Evolutionary conservation across 1,140 invertebrate genomes (phyloP), one percentile per base, ranked within the genome.

Genomic region (Sinella curviseta): DNA sequence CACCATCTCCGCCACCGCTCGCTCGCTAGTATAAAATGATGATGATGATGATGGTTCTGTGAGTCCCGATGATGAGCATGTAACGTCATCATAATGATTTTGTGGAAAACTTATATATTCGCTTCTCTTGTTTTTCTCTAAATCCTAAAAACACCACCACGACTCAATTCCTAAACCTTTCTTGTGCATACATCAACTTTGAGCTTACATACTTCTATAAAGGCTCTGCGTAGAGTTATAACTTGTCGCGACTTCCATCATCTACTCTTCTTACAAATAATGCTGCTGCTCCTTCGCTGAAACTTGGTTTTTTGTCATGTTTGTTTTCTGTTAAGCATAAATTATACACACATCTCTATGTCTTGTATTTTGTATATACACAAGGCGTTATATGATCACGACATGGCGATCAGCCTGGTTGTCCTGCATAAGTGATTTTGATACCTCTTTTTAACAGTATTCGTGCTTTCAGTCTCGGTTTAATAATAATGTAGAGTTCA

Each of bases 41-140:
- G n/a, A n/a, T n/a, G n/a, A n/a, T 20, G 39, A 48, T 48, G 8
- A 48, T 48, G 39, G 39, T 20, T 20, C 39, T 20, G 39, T 12
- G 39, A 12, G 8, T 48, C 39, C 39, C 12, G 24, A 60, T 60
- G 57, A 60, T 60, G 57, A 60, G 12, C 57, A 60, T 60, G 39
- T n/a, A 60, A 60, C 57, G 57, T 60, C 57, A 60, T 60, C 57
- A 26, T 60, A 60, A 60, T 60, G 24, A 60, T 60, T 60, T 60
- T 26, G 57, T 60, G 57, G 57, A 60, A 12, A 12, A 60, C 8
- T 26, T 60, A n/a, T n/a, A n/a, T n/a, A 17, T 26, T 60, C 57
- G 4, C 57, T n/a, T 16, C 57, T 60, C 57, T 60, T 60, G 57
- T 60, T 60, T 60, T 60, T 26, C 57, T 60, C 57, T 26, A 60